These are phyloP conservation scores for Plebejus melissa DNA, from an alignment of 2,888 invertebrate genomes.

Conservation along the genomic window DNA sequence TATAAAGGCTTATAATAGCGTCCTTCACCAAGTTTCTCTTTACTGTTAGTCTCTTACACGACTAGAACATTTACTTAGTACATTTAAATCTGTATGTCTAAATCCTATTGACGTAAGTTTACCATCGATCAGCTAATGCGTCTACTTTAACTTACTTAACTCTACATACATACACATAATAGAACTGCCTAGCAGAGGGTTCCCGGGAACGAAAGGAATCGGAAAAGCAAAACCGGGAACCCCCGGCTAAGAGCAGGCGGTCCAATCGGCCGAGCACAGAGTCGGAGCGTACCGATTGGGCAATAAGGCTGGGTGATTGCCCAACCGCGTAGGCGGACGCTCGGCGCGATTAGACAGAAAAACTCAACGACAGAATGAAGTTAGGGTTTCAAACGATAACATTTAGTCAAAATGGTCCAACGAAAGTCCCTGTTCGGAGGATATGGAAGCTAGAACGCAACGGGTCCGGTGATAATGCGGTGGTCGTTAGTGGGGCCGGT, in stretches of 20 bases:
- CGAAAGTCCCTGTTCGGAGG: slow-evolving; percentile 70
- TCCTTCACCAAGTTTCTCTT: slow-evolving; percentile 76
- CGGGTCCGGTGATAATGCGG: slow-evolving; percentile 63
- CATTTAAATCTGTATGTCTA: slow-evolving; percentile 65
- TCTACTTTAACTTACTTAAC: slow-evolving; percentile 71
- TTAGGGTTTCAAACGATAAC: slow-evolving; percentile 40
- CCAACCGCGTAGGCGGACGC: slow-evolving; percentile 82
- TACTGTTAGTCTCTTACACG: slow-evolving; percentile 65
- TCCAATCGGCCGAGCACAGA: slow-evolving; percentile 61
- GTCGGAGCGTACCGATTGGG: slow-evolving; percentile 81
- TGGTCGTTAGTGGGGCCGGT: slow-evolving; percentile 61
- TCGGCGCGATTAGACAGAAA: slow-evolving; percentile 60
- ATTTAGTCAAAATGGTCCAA: slow-evolving; percentile 69
- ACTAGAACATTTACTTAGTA: slow-evolving; percentile 72
- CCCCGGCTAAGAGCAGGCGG: slow-evolving; percentile 57
- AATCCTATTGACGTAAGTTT: slow-evolving; percentile 77
- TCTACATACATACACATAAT: slow-evolving; percentile 77
- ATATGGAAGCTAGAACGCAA: slow-evolving; percentile 54
- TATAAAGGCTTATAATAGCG: slow-evolving; percentile 74
- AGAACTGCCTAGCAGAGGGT: slow-evolving; percentile 55
- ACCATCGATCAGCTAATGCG: slow-evolving; percentile 73
- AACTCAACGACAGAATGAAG: slow-evolving; percentile 40
- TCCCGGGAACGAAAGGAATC: slow-evolving; percentile 50
- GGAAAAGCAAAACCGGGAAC: slow-evolving; percentile 49
- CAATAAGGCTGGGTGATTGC: slow-evolving; percentile 87